phyloP scores from a whole-genome alignment of 2,113 vertebrate genomes.

The Alethe castanea region DNA sequence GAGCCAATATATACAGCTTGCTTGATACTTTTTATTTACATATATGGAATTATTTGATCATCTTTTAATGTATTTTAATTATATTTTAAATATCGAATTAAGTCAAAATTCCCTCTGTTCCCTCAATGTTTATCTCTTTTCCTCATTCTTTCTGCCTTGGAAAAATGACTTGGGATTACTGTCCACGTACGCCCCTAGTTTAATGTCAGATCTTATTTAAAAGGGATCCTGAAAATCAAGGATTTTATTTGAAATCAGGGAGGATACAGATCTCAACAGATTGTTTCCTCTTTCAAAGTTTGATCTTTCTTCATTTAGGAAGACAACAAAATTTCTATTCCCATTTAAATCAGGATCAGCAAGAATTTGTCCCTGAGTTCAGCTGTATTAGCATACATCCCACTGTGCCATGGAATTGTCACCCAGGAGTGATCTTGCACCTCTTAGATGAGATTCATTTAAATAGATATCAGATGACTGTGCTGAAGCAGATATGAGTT shows the following conservation, averaged over 20 bases:
- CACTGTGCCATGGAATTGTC: background rate
- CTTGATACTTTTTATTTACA: background rate
- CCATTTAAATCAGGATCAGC: background rate
- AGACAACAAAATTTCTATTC: background rate
- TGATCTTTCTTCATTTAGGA: background rate
- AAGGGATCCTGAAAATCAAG: background rate
- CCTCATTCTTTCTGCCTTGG: background rate
- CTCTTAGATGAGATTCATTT: conserved; percentile 29
- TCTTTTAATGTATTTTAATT: conserved; percentile 17
- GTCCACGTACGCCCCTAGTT: background rate
- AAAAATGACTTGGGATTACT: background rate
- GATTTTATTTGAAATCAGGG: background rate
- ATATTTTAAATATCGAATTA: conserved; percentile 20
- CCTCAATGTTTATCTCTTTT: background rate
- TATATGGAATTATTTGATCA: background rate
- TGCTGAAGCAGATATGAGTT: conserved; percentile 29
- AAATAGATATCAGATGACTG: conserved; percentile 38
- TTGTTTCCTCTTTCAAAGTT: background rate
- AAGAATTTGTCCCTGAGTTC: conserved; percentile 12
- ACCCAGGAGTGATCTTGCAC: conserved; percentile 14
- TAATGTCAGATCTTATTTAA: background rate
- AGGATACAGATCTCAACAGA: background rate
- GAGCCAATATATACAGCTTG: background rate
- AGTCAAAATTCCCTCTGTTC: background rate
- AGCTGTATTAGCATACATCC: background rate